These are phyloP conservation scores for Cosmia pyralina DNA, from an alignment of 2,888 invertebrate species.

Conservation along the genomic window DNA sequence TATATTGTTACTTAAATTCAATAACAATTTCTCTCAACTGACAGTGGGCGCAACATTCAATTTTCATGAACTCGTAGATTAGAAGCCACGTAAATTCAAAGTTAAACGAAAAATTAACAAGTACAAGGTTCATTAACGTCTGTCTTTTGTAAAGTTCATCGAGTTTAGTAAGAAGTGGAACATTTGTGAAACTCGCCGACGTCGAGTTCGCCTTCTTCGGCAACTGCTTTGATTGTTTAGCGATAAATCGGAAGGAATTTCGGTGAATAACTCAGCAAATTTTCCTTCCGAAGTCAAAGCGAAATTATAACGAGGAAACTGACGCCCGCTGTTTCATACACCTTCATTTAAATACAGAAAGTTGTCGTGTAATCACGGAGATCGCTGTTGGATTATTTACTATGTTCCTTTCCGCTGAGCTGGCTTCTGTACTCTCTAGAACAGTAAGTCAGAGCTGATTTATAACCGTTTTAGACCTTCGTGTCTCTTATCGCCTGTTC, in stretches of 20 bases:
- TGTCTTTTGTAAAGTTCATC: conserved; percentile 77
- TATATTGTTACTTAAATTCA: conserved; percentile 56
- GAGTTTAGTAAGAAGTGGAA: conserved; percentile 71
- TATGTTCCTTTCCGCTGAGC: conserved; percentile 17
- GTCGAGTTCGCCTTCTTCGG: conserved; percentile 60
- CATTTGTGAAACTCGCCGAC: conserved; percentile 63
- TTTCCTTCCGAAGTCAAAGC: conserved; percentile 73
- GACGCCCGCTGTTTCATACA: conserved; percentile 65
- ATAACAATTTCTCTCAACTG: conserved; percentile 43
- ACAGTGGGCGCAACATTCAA: conserved; percentile 65
- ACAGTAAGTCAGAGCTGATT: conserved; percentile 11
- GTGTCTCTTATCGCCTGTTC: conserved; percentile 10
- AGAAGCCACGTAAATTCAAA: conserved; percentile 75
- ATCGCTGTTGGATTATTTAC: conserved; percentile 23
- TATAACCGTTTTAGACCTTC: conserved; percentile 9
- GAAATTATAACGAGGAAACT: conserved; percentile 75
- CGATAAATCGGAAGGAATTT: conserved; percentile 80
- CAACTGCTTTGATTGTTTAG: conserved; percentile 77
- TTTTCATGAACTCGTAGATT: conserved; percentile 72
- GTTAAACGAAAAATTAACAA: conserved; percentile 80
- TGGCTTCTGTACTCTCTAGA: neutral
- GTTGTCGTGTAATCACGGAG: conserved; percentile 17
- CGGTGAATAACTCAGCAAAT: conserved; percentile 71
- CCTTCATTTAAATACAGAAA: conserved; percentile 43
- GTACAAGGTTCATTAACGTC: conserved; percentile 80